Percentiles rank a stretch among this genome's conserved stretches.
These are phyloP conservation scores for Okapia johnstoni DNA, from an alignment of 2,113 vertebrate species.

Conservation along the genomic window DNA sequence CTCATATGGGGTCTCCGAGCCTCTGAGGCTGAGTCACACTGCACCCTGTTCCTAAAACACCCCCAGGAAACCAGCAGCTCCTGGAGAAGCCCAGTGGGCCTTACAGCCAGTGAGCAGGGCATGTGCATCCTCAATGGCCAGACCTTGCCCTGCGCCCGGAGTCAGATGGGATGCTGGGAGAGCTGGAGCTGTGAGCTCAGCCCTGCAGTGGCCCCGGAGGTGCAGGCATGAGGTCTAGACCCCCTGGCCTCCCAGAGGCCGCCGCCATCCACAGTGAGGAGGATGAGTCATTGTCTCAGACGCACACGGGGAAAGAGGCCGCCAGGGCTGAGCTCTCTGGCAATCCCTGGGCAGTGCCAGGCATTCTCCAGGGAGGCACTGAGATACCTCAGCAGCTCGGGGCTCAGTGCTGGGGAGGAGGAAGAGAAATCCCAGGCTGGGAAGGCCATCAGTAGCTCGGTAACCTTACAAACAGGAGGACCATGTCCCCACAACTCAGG, in stretches of 20 bases:
- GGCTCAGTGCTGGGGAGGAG: too few relatives aligned
- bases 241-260: not conserved
- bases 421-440: not conserved
- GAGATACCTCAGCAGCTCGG: too few relatives aligned
- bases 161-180: not conserved
- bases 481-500: not conserved
- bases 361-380: not conserved
- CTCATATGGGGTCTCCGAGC: accelerated
- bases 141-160: accelerated
- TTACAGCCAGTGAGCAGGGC: not conserved
- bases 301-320: not conserved
- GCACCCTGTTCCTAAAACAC: not conserved
- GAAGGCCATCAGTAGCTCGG: too few relatives aligned
- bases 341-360: too few relatives aligned
- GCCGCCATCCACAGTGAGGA: not conserved
- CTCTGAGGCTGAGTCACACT: not conserved
- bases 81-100: not conserved
- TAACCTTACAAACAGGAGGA: not conserved
- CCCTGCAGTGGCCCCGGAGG: not conserved
- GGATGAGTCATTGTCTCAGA: not conserved
- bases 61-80: not conserved
- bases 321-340: not conserved
- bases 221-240: not conserved
- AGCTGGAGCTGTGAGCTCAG: not conserved
- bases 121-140: accelerated